Conservation (phyloP, 2,888 invertebrate genomes). For the Stenodera caucasica region DNA sequence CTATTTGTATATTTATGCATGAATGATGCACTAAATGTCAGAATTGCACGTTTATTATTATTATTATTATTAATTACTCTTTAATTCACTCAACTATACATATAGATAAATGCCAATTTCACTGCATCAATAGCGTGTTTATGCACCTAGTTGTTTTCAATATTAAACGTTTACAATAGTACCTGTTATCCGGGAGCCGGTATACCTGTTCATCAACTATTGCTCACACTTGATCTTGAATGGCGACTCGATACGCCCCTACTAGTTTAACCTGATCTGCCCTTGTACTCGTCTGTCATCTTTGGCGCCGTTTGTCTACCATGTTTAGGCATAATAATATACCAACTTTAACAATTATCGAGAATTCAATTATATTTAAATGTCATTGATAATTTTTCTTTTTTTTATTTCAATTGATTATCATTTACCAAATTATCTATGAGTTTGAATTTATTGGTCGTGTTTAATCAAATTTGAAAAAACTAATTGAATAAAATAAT, state of each 20-base stretch:
- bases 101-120: background rate
- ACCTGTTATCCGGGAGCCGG: constrained; percentile 54
- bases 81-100: background rate
- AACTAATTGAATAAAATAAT: background rate
- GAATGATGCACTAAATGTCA: constrained; percentile 6
- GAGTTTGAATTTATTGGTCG: background rate
- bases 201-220: constrained; percentile 56
- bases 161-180: constrained; percentile 56
- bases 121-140: constrained; percentile 23
- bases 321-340: constrained; percentile 15
- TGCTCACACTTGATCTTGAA: constrained; percentile 55
- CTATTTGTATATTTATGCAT: no score
- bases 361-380: no score
- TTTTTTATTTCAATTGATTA: background rate
- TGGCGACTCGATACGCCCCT: constrained; percentile 53
- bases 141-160: constrained; percentile 50
- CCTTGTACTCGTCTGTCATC: constrained; percentile 37
- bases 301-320: constrained; percentile 40
- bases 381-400: background rate
- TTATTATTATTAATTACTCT: background rate
- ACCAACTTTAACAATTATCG: no score
- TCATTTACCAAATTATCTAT: background rate
- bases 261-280: constrained; percentile 50
- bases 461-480: background rate
- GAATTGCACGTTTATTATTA: background rate